phyloP scores from a whole-genome alignment of 2,888 invertebrate genomes.

The Tinea trinotella region DNA sequence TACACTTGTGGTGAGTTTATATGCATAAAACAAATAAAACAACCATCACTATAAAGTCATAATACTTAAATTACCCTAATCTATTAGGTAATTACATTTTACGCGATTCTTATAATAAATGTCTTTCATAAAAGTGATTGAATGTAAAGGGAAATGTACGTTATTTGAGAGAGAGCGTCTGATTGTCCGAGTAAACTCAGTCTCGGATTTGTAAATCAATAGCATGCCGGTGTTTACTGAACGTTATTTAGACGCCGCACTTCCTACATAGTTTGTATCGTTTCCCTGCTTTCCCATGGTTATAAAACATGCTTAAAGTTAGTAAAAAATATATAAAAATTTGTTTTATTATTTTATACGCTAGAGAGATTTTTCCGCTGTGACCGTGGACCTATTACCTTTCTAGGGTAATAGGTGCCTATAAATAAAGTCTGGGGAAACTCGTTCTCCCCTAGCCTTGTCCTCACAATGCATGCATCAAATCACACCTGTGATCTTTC shows the following conservation, averaged over 20 bases:
- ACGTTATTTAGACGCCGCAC: constrained; percentile 17
- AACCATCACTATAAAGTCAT: too few species aligned
- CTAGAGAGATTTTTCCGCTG: constrained; percentile 46
- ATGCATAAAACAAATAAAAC: too few species aligned
- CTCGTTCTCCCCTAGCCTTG: neutral
- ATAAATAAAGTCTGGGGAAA: constrained; percentile 57
- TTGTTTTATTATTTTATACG: constrained; percentile 34
- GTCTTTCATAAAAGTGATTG: neutral
- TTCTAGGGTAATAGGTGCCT: constrained; percentile 59
- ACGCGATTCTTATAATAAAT: neutral
- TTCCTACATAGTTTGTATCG: too few species aligned
- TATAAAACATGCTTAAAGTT: neutral
- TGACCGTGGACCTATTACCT: constrained; percentile 55
- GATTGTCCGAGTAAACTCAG: constrained; percentile 11
- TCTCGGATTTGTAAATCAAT: constrained; percentile 36
- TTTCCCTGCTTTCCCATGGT: too few species aligned
- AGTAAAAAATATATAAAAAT: neutral
- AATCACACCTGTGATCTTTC: constrained; percentile 39
- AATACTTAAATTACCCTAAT: too few species aligned
- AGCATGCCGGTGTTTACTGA: constrained; percentile 33
- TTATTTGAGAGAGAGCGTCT: neutral
- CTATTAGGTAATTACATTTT: too few species aligned
- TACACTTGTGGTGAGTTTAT: constrained; percentile 80
- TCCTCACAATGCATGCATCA: constrained; percentile 7
- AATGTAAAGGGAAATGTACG: too few species aligned